Evolutionary conservation across 2,888 invertebrate genomes (phyloP).

Genomic region (Itoplectis maculator): DNA sequence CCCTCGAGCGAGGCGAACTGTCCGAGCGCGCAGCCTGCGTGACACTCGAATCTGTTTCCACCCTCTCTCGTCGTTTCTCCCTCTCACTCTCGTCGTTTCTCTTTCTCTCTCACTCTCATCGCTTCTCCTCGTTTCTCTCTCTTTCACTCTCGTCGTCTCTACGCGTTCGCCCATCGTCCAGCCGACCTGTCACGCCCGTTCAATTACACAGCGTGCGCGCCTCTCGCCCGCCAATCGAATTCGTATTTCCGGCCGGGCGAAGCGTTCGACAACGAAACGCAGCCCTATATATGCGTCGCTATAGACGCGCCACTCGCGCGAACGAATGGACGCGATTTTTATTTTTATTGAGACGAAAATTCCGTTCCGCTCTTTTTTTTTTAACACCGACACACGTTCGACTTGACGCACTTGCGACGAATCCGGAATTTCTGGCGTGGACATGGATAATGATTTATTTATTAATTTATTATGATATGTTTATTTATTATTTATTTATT

Average conservation of each 20-base stretch:
- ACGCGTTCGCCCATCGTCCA: slow-evolving; percentile 58
- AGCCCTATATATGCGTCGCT: no score
- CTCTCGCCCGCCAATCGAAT: slow-evolving; percentile 68
- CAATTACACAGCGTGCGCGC: slow-evolving; percentile 62
- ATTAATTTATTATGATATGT: no score
- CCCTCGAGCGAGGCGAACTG: slow-evolving; percentile 25
- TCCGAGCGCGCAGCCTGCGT: slow-evolving; percentile 44
- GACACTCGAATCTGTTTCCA: slow-evolving; percentile 51
- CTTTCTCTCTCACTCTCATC: slow-evolving; percentile 53
- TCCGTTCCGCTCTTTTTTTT: not conserved
- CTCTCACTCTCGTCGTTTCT: slow-evolving; percentile 44
- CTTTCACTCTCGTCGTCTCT: slow-evolving; percentile 45
- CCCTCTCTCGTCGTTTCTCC: no score
- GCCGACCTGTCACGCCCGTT: slow-evolving; percentile 66
- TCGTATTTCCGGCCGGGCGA: slow-evolving; percentile 68
- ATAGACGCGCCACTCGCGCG: not conserved
- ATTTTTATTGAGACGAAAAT: slow-evolving; percentile 2
- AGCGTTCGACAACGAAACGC: slow-evolving; percentile 48
- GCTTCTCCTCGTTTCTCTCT: no score
- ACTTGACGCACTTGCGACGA: not conserved
- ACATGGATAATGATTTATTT: no score
- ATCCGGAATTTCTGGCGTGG: no score
- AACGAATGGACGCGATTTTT: not conserved
- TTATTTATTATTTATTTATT: no score
- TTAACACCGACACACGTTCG: not conserved